These are phyloP conservation scores for Caranx melampygus DNA, from an alignment of 2,113 vertebrate species.

Conservation along the genomic window DNA sequence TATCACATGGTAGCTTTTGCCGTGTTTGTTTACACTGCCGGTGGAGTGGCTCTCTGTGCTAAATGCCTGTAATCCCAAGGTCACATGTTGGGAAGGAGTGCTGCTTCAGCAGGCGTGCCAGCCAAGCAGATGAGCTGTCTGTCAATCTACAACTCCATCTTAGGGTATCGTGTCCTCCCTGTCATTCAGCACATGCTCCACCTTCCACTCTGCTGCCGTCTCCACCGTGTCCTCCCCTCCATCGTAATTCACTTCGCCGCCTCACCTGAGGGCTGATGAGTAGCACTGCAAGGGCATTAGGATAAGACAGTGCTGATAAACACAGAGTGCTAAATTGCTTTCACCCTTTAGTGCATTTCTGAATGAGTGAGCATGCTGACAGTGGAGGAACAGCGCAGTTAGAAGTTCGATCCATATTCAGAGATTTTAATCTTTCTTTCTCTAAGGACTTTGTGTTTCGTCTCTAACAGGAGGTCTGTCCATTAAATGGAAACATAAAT, in stretches of 20 bases:
- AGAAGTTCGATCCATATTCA: background rate
- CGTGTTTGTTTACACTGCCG: slow-evolving; percentile 32
- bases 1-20: slow-evolving; percentile 28
- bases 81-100: slow-evolving; percentile 60
- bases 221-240: background rate
- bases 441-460: background rate
- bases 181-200: slow-evolving; percentile 21
- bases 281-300: background rate
- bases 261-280: background rate
- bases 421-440: background rate
- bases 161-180: slow-evolving; percentile 14
- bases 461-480: background rate
- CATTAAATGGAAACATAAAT: background rate
- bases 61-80: slow-evolving; percentile 62
- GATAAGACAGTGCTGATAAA: background rate
- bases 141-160: slow-evolving; percentile 50
- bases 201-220: background rate
- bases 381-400: background rate
- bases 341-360: background rate
- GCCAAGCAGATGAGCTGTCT: slow-evolving; percentile 51
- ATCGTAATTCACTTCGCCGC: background rate
- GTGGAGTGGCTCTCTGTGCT: slow-evolving; percentile 43
- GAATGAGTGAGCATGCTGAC: background rate
- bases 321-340: background rate
- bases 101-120: slow-evolving; percentile 57